Evolutionary conservation across 2,888 invertebrate species (phyloP).

Genomic region (Drosophila incognita): DNA sequence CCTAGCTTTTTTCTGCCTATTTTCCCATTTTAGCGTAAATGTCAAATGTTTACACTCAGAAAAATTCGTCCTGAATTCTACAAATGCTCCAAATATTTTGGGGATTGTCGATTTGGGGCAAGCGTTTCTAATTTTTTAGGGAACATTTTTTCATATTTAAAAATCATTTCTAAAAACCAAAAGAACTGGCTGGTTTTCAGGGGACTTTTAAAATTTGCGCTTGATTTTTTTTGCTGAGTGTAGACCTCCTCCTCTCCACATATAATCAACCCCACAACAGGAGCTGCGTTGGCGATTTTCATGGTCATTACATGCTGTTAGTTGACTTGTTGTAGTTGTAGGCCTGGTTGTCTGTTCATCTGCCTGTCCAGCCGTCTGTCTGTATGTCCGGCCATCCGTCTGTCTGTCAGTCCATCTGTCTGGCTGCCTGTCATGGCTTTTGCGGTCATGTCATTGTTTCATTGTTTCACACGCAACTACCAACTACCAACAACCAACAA

Average conservation of each 20-base stretch:
- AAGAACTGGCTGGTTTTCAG: not conserved
- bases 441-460: slow-evolving; percentile 78
- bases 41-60: slow-evolving; percentile 41
- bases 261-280: not conserved
- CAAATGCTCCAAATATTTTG: not conserved
- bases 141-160: not conserved
- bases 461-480: slow-evolving; percentile 74
- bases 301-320: slow-evolving; percentile 62
- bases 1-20: slow-evolving; percentile 8
- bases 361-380: slow-evolving; percentile 11
- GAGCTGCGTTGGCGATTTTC: slow-evolving; percentile 38
- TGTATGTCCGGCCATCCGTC: slow-evolving; percentile 26
- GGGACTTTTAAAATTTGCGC: not conserved
- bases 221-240: not conserved
- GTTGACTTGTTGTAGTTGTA: slow-evolving; percentile 31
- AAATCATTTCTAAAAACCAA: not conserved
- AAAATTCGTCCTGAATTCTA: not conserved
- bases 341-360: slow-evolving; percentile 21
- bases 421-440: slow-evolving; percentile 53
- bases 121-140: no score
- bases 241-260: not conserved
- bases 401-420: slow-evolving; percentile 8
- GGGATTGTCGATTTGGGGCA: not conserved
- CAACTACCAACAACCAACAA: slow-evolving; percentile 20
- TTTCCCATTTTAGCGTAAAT: slow-evolving; percentile 64